These are phyloP conservation scores for Mesocentrotus franciscanus DNA, from an alignment of 53 echinoderm and acorn worm species.

Conservation along the genomic window DNA sequence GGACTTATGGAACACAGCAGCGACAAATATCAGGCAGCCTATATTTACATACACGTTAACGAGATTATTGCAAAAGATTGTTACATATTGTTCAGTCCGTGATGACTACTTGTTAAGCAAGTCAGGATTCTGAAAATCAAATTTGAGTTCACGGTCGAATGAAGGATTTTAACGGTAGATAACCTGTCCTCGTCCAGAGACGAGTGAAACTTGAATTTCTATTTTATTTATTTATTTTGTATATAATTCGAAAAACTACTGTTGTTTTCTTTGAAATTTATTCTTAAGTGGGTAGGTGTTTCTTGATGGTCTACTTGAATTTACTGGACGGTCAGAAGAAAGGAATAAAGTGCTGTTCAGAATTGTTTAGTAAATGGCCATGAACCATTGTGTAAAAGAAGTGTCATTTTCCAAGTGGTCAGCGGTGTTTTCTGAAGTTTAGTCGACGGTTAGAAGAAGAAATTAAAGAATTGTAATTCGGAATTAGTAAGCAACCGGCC, in stretches of 20 bases:
- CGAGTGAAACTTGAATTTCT: neutral
- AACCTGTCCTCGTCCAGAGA: neutral
- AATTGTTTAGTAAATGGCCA: neutral
- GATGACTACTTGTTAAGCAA: neutral
- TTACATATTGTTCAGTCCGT: neutral
- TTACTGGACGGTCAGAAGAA: neutral
- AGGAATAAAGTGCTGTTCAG: neutral
- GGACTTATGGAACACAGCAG: neutral
- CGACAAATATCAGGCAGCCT: neutral
- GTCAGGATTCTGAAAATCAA: neutral
- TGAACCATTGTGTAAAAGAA: neutral
- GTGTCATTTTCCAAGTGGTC: too few species aligned
- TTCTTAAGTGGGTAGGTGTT: neutral
- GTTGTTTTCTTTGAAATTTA: neutral
- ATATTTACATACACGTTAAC: neutral
- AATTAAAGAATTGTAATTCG: too few species aligned
- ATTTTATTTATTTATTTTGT: too few species aligned
- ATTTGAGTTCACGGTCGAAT: neutral
- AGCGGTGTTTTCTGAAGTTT: too few species aligned
- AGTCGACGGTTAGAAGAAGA: too few species aligned
- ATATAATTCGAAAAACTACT: neutral
- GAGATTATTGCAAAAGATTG: neutral
- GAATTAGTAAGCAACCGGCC: too few species aligned
- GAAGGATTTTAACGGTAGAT: neutral
- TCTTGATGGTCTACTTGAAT: neutral